Evolutionary conservation across 2,888 invertebrate species (phyloP).

Genomic region (Eupithecia vulgata): DNA sequence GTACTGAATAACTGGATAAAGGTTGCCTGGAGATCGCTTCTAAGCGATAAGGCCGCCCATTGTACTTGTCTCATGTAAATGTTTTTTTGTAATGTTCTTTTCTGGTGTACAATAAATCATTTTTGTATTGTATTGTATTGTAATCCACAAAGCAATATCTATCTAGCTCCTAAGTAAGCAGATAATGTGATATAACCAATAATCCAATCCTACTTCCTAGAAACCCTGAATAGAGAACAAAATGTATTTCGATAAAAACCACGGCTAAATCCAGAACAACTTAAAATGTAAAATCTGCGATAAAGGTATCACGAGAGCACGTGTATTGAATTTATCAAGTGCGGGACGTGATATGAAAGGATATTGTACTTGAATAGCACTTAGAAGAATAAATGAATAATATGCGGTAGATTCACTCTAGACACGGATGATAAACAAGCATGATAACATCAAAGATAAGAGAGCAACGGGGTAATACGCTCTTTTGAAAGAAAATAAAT

Average conservation of each 20-base stretch:
- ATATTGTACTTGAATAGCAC: slow-evolving; percentile 36
- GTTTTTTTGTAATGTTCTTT: too few relatives aligned
- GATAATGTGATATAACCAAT: not conserved
- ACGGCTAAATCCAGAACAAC: slow-evolving; percentile 29
- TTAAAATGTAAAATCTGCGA: slow-evolving; percentile 42
- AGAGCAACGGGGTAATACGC: not conserved
- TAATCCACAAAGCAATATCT: not conserved
- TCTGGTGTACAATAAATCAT: too few relatives aligned
- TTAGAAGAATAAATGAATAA: slow-evolving; percentile 9
- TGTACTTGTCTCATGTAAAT: too few relatives aligned
- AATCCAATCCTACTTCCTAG: not conserved
- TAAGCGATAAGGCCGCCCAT: too few relatives aligned
- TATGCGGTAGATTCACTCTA: not conserved
- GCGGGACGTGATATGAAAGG: slow-evolving; percentile 55
- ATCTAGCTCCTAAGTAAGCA: not conserved
- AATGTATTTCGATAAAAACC: not conserved
- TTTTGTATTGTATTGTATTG: too few relatives aligned
- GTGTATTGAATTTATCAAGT: slow-evolving; percentile 52
- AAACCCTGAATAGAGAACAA: slow-evolving; percentile 2
- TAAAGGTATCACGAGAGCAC: slow-evolving; percentile 43
- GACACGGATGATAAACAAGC: not conserved
- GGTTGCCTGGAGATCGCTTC: too few relatives aligned
- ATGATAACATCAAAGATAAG: not conserved
- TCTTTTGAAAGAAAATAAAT: too few relatives aligned
- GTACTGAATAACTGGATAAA: too few relatives aligned